phyloP scores from a whole-genome alignment of 2,113 vertebrate genomes.

The Chaenogobius annularis region DNA sequence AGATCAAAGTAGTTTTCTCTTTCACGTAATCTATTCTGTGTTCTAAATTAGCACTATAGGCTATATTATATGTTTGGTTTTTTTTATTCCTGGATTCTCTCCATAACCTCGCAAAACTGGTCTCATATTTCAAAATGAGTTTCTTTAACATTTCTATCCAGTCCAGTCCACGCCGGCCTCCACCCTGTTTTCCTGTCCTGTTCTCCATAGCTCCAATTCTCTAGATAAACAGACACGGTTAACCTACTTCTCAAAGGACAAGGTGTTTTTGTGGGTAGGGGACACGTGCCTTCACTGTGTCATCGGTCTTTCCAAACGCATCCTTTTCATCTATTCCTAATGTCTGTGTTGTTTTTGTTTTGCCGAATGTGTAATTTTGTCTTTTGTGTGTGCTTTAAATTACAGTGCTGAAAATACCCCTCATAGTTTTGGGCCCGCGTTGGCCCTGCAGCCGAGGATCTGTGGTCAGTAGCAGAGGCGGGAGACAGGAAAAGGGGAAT shows the following conservation, averaged over 20 bases:
- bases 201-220: constrained; percentile 22
- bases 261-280: constrained; percentile 31
- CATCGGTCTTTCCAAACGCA: constrained; percentile 26
- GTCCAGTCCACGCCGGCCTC: constrained; percentile 33
- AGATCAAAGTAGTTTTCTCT: too few species aligned
- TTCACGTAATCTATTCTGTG: too few species aligned
- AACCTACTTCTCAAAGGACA: constrained; percentile 16
- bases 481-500: constrained; percentile 76
- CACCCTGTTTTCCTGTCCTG: constrained; percentile 34
- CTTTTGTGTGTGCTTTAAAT: constrained; percentile 75
- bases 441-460: constrained; percentile 71
- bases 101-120: constrained; percentile 44
- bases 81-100: not conserved
- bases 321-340: constrained; percentile 27
- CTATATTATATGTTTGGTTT: not conserved
- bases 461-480: constrained; percentile 73
- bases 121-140: constrained; percentile 51
- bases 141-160: constrained; percentile 34
- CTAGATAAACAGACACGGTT: constrained; percentile 13
- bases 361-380: constrained; percentile 51
- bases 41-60: too few species aligned
- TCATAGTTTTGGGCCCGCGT: constrained; percentile 78
- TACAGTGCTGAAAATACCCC: constrained; percentile 82
- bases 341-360: constrained; percentile 22
- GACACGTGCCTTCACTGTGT: constrained; percentile 40